These are phyloP conservation scores for Ammodytes marinus DNA, from an alignment of 2,113 vertebrate genomes.

Conservation along the genomic window DNA sequence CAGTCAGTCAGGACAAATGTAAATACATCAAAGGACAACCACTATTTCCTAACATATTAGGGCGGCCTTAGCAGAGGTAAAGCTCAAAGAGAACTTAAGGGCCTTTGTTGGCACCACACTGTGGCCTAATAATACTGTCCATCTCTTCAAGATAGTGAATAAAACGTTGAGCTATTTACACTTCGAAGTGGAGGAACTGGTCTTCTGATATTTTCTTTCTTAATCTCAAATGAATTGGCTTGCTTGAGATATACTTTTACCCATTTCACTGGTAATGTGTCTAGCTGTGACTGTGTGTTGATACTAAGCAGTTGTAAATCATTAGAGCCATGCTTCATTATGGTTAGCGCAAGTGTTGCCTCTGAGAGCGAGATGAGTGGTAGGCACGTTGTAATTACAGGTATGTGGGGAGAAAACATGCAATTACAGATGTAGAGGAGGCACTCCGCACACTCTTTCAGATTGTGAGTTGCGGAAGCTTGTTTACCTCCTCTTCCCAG, in stretches of 20 bases:
- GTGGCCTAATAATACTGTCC: constrained; percentile 21
- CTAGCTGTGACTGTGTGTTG: constrained; percentile 64
- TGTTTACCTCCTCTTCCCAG: constrained; percentile 31
- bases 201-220: constrained; percentile 37
- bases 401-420: constrained; percentile 80
- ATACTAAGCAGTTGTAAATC: constrained; percentile 77
- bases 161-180: not conserved
- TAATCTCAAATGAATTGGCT: constrained; percentile 49
- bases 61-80: constrained; percentile 11
- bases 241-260: constrained; percentile 58
- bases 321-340: constrained; percentile 78
- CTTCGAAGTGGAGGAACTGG: constrained; percentile 18
- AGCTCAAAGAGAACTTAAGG: constrained; percentile 18
- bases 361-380: constrained; percentile 72
- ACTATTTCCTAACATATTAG: constrained; percentile 50
- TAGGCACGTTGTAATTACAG: constrained; percentile 79
- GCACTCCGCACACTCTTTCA: constrained; percentile 70
- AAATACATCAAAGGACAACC: constrained; percentile 78
- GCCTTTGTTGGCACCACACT: constrained; percentile 20
- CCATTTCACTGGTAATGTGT: constrained; percentile 40
- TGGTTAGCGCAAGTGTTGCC: constrained; percentile 72
- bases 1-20: constrained; percentile 71
- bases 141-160: constrained; percentile 21
- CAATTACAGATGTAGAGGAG: constrained; percentile 81
- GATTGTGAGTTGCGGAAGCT: constrained; percentile 40